Base-by-base conservation (phyloP, 1,140 invertebrate species). In the Dendroctonus ponderosae region DNA sequence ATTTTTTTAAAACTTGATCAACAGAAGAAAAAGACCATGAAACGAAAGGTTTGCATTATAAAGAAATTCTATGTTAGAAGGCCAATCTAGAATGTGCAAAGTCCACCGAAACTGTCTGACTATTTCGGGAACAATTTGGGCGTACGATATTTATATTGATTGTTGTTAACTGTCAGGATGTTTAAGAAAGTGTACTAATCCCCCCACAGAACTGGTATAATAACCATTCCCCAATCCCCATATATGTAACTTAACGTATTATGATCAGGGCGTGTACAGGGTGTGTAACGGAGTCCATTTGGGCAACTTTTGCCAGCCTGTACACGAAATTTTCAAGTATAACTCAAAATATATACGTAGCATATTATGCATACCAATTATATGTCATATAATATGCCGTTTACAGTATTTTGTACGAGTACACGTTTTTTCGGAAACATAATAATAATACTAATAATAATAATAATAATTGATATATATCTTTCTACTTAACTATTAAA, bases 391-490 rank as follows among this genome's bases (percentile, higher is more conserved):
- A 51, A 69, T 65, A 74, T 71, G 73, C 74, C 75, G 62, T 62
- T 74, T 62, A 11, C 76, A 75, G 75, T 77, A 78, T 78, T 77
- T 77, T 78, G 71, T 78, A 78, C 75, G 76, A 78, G 74, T 77
- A 77, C 77, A 78, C 76, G 77, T 78, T 78, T 78, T 78, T 78
- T 76, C 68, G 74, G 75, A 76, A 78, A 74, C 59, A 67, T 69
- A 62, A 67, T 75, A 77, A 77, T 78, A 77, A 75, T 78, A 72
- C 74, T 73, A 49, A 60, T 60, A 61, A 38, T 51, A 62, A 41
- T 43, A 63, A 54, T 76, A 76, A 71, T 76, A 70, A 75, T 72
- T 76, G 71, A 73, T 76, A 78, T 76, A 75, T 77, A 78, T 73
- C 76, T 77, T 78, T 78, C 77, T 78, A 78, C 75, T 75, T 78